phyloP scores from a whole-genome alignment of 1,140 invertebrate species.

The Drosophila chauvacae region DNA sequence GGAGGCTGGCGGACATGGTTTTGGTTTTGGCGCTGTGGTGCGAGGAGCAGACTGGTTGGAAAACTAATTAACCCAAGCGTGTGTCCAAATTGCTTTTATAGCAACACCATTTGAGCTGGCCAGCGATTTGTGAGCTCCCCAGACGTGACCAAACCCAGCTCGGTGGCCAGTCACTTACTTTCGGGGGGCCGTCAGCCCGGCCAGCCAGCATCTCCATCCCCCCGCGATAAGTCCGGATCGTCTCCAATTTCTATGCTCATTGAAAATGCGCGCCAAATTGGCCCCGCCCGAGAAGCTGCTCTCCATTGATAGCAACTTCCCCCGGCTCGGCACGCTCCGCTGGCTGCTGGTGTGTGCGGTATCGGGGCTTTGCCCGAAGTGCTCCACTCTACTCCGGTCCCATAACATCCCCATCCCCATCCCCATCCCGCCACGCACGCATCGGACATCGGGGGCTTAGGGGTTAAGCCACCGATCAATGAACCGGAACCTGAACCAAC shows the following conservation, averaged over 20 bases:
- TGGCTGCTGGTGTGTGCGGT: constrained; percentile 65
- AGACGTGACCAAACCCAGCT: constrained; percentile 72
- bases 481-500: constrained; percentile 27
- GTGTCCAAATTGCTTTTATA: constrained; percentile 82
- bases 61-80: constrained; percentile 77
- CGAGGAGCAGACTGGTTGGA: constrained; percentile 61
- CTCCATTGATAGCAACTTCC: constrained; percentile 70
- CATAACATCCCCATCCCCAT: constrained; percentile 12
- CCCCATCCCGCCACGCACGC: constrained; percentile 23
- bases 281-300: constrained; percentile 37
- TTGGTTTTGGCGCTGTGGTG: constrained; percentile 49
- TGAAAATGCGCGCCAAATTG: constrained; percentile 71
- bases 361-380: constrained; percentile 65
- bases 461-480: constrained; percentile 49
- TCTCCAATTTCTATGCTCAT: constrained; percentile 69
- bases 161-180: constrained; percentile 60
- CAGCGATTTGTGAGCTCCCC: constrained; percentile 72
- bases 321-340: constrained; percentile 67
- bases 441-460: constrained; percentile 18
- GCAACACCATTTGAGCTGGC: constrained; percentile 66
- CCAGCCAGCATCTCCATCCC: constrained; percentile 31
- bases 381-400: constrained; percentile 26
- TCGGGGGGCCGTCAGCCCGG: constrained; percentile 41
- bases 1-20: constrained; percentile 60
- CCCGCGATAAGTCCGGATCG: constrained; percentile 58